Percentiles rank a stretch among this genome's conserved stretches.
Conservation (phyloP, 2,888 invertebrate genomes). For the Drosophila melanosoma region DNA sequence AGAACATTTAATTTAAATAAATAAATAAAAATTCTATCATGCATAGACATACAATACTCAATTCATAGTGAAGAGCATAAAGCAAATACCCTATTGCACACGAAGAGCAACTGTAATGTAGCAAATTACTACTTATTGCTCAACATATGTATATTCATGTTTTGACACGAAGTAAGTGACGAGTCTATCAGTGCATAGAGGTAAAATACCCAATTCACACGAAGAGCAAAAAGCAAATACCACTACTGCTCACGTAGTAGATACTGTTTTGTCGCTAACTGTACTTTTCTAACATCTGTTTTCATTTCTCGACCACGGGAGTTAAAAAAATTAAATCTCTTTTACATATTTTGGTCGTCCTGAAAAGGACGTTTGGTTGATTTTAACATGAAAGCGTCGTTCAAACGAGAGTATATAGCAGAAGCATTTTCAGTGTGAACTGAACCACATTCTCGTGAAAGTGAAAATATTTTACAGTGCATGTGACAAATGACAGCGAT, state of each 20-base stretch:
- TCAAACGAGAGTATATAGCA: constrained; percentile 85
- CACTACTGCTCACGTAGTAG: neutral
- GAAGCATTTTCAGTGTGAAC: constrained; percentile 86
- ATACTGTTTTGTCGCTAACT: neutral
- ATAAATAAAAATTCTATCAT: no score
- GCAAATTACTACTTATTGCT: no score
- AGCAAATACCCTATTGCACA: neutral
- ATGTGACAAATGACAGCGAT: no score
- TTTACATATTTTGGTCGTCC: constrained; percentile 10
- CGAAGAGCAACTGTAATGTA: neutral
- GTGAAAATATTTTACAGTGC: constrained; percentile 5
- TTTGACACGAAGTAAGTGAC: neutral
- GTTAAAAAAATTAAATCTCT: neutral
- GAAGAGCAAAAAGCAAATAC: neutral
- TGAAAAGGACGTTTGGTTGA: constrained; percentile 7
- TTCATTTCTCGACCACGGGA: neutral
- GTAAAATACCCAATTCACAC: neutral
- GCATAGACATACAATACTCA: no score
- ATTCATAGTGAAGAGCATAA: no score
- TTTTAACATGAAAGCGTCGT: constrained; percentile 61
- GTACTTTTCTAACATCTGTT: neutral
- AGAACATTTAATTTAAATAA: no score
- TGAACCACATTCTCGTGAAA: constrained; percentile 21
- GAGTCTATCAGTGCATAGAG: neutral
- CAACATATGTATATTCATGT: no score